Evolutionary conservation across 2,113 vertebrate species (phyloP), one percentile per base, ranked within the genome.

Genomic region (Fregetta grallaria): DNA sequence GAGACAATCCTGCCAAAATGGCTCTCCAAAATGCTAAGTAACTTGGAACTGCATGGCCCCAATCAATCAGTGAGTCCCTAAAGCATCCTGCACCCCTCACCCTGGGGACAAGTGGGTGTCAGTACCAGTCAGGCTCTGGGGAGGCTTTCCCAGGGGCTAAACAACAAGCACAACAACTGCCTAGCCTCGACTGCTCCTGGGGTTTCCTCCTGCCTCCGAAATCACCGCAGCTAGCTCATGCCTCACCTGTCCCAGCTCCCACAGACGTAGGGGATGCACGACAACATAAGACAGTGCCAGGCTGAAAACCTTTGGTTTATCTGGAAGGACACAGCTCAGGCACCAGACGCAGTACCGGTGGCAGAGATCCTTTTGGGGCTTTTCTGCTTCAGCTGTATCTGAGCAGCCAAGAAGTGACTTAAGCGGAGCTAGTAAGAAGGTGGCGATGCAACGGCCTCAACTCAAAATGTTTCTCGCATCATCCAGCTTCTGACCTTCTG

Each of bases 101-200:
- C 47, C 13, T 3, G 1, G 22, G 19, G 6, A 52, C 38, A 74
- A 63, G 49, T 0, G 0, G 15, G 30, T 42, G 32, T 53, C n/a
- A 61, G 85, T 29, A 80, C 19, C 49, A 34, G 68, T 20, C 63
- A 71, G 19, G 27, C n/a, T 55, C 70, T 20, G 20, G 30, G 26
- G 19, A 79, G 25, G 15, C 79, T 79, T 58, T 65, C 38, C 49
- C 56, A 70, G 44, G 22, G 38, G 12, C 38, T 80, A 53, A 58
- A 88, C 21, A 67, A 73, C 7, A 45, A 67, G 9, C 18, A 36
- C 22, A 90, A 29, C 22, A 79, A 36, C 55, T 58, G 38, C 26
- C 36, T 25, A 74, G 38, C 66, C 47, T 67, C 2, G 0, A 9
- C 36, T 34, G 45, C 53, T 73, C 42, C 61, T 62, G 27, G 32